Evolutionary conservation across 2,888 invertebrate genomes (phyloP), one percentile per base, ranked within the genome.

Genomic region (Coenonympha glycerion): DNA sequence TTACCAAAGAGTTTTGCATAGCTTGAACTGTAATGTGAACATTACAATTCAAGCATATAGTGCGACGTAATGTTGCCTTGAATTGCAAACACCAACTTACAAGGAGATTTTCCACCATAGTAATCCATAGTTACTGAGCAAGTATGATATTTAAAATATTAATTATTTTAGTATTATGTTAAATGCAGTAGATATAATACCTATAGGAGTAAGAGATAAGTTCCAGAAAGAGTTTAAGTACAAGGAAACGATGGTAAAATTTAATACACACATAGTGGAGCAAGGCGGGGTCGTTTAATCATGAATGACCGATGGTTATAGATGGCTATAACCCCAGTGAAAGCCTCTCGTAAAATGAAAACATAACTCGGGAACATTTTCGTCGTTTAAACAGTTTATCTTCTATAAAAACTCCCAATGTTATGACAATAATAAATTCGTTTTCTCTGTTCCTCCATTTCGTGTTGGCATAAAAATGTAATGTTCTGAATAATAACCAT

Each of bases 381-480:
- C 55, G 58, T 58, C 61, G 63, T 60, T 70, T 68, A 66, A 68
- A 69, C 68, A 65, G 65, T 73, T 74, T 72, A 71, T 71, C 68
- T 65, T 57, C 68, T 63, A 71, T 71, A 70, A 73, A 70, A 71
- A 68, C 65, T 62, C 61, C 59, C 64, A 60, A 69, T 69, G 68
- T 73, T 70, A 73, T 68, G 68, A 64, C 67, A 65, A 66, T 69
- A 73, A 62, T 70, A 73, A 71, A 70, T 69, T 69, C 67, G 62
- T 68, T 65, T 63, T 59, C 65, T 59, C 65, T 59, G 42, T 47
- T 55, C 57, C 59, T 62, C 59, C 61, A 63, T 65, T 64, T 56
- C 57, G 57, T 59, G 61, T 60, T 52, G 58, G 58, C 64, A 65
- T 68, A 71, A 67, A 70, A 69, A 65, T 64, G 64, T 64, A 62